phyloP scores from a whole-genome alignment of 1,140 invertebrate genomes.

The Brachionus koreanus region DNA sequence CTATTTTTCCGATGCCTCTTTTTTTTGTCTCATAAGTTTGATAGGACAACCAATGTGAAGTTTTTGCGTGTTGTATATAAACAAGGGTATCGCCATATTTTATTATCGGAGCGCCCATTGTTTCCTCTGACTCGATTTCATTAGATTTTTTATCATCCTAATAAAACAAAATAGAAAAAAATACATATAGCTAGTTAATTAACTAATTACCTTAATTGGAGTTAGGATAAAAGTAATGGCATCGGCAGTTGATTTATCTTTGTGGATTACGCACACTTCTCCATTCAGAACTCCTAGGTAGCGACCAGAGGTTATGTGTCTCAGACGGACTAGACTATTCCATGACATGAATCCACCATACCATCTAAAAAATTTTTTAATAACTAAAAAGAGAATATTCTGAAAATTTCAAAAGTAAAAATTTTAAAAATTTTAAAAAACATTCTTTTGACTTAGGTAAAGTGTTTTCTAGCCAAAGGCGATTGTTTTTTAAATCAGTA shows the following conservation, averaged over 20 bases:
- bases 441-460: no score
- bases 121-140: conserved; percentile 89
- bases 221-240: conserved; percentile 32
- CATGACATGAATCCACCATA: conserved; percentile 97
- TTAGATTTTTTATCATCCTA: conserved; percentile 92
- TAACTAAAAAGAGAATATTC: not conserved
- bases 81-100: conserved; percentile 98
- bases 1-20: conserved; percentile 70
- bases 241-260: not conserved
- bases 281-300: conserved; percentile 82
- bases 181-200: not conserved
- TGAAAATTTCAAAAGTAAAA: not conserved
- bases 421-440: no score
- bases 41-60: conserved; percentile 93
- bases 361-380: conserved; percentile 64
- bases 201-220: not conserved
- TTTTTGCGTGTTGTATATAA: conserved; percentile 92
- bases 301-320: conserved; percentile 93
- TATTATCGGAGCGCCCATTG: conserved; percentile 91
- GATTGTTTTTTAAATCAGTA: no score
- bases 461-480: no score
- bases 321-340: conserved; percentile 91
- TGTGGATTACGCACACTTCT: conserved; percentile 50
- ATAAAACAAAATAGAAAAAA: not conserved
- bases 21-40: conserved; percentile 98